phyloP scores from a whole-genome alignment of 1,140 invertebrate genomes.

The Drosophila rufa region DNA sequence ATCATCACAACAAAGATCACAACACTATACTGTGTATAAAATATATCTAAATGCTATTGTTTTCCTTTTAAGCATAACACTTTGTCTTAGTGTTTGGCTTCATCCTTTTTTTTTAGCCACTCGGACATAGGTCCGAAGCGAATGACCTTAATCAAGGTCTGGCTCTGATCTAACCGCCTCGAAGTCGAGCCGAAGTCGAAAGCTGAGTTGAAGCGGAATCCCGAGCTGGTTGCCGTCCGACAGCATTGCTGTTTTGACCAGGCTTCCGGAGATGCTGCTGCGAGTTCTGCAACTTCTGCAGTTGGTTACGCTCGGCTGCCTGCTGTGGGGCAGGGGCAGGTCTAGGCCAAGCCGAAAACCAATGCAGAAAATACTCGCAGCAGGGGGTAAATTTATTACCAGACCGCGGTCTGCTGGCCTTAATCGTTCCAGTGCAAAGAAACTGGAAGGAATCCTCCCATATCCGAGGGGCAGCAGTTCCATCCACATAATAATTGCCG shows the following conservation, averaged over 20 bases:
- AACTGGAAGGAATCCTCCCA: slow-evolving; percentile 31
- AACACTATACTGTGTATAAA: no score
- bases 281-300: slow-evolving; percentile 12
- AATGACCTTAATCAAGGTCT: slow-evolving; percentile 84
- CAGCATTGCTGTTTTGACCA: slow-evolving; percentile 32
- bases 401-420: slow-evolving; percentile 37
- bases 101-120: slow-evolving; percentile 35
- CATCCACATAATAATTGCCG: slow-evolving; percentile 30
- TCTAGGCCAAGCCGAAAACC: slow-evolving; percentile 41
- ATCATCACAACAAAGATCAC: no score
- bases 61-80: no score
- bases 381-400: slow-evolving; percentile 43
- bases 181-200: slow-evolving; percentile 5
- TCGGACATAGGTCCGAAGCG: slow-evolving; percentile 49
- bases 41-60: neutral
- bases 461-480: slow-evolving; percentile 6
- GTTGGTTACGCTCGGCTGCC: slow-evolving; percentile 35
- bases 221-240: slow-evolving; percentile 54
- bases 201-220: slow-evolving; percentile 10
- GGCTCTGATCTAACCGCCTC: slow-evolving; percentile 58
- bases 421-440: slow-evolving; percentile 15
- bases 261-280: slow-evolving; percentile 33
- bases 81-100: slow-evolving; percentile 25
- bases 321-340: slow-evolving; percentile 45
- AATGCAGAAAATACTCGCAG: slow-evolving; percentile 3